phyloP scores from a whole-genome alignment of 2,113 vertebrate species.

The Eleginops maclovinus region DNA sequence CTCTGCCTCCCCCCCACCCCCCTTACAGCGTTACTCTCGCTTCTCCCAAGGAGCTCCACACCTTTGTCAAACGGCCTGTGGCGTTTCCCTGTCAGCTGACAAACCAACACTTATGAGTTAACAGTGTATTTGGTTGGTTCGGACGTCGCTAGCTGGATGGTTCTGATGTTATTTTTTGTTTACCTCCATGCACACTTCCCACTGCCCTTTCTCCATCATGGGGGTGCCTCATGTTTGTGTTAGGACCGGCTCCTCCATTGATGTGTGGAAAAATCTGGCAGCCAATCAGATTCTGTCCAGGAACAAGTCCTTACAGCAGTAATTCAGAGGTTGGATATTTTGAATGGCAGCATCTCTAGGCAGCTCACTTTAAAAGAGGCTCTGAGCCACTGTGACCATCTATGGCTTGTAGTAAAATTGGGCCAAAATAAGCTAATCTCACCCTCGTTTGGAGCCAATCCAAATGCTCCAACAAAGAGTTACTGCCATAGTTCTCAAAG shows the following conservation, averaged over 20 bases:
- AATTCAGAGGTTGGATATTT: constrained; percentile 11
- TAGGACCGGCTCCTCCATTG: constrained; percentile 38
- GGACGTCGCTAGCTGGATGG: constrained; percentile 14
- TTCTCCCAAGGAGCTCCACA: constrained; percentile 5
- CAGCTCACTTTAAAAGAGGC: constrained; percentile 54
- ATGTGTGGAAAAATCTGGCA: constrained; percentile 17
- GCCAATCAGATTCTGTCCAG: constrained; percentile 49
- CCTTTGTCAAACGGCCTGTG: constrained; percentile 33
- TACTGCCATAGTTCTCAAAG: constrained; percentile 42
- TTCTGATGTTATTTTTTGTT: background rate
- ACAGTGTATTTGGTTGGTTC: constrained; percentile 29
- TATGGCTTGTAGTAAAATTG: constrained; percentile 4
- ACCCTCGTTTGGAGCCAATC: constrained; percentile 1
- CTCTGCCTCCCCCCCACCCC: constrained; percentile 2
- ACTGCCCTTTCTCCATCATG: constrained; percentile 44
- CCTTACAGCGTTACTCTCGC: background rate
- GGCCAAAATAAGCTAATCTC: constrained; percentile 42
- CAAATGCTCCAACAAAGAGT: constrained; percentile 28
- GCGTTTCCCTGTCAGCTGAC: constrained; percentile 34
- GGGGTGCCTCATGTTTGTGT: constrained; percentile 56
- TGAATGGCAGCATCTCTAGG: constrained; percentile 48
- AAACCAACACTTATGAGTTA: constrained; percentile 16
- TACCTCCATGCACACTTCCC: constrained; percentile 41
- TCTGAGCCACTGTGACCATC: background rate
- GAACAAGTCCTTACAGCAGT: constrained; percentile 37